Evolutionary conservation across 2,888 invertebrate genomes (phyloP).

Genomic region (Cataglyphis albicans): DNA sequence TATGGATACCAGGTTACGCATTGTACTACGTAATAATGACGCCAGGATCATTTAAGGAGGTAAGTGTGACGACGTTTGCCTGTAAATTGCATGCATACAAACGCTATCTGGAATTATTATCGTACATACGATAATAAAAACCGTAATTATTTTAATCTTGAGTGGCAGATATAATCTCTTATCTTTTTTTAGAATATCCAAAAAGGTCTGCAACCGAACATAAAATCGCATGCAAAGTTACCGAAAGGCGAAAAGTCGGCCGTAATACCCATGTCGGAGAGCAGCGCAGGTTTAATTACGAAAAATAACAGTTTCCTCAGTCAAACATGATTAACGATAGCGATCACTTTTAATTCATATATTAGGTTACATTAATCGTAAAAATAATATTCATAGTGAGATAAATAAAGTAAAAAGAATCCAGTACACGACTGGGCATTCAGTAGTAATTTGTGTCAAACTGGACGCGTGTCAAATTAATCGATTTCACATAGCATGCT

Average conservation of each 20-base stretch:
- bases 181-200: conserved; percentile 86
- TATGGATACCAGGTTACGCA: conserved; percentile 89
- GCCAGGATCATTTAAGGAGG: conserved; percentile 87
- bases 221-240: conserved; percentile 85
- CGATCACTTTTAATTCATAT: conserved; percentile 31
- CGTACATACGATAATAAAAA: neutral
- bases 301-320: conserved; percentile 85
- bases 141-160: conserved; percentile 2
- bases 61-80: conserved; percentile 75
- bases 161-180: neutral
- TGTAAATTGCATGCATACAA: conserved; percentile 17
- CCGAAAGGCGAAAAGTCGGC: conserved; percentile 86
- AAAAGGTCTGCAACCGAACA: conserved; percentile 86
- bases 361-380: conserved; percentile 67
- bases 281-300: conserved; percentile 86
- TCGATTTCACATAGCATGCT: conserved; percentile 36
- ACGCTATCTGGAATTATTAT: neutral
- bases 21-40: conserved; percentile 87
- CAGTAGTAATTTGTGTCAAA: conserved; percentile 53
- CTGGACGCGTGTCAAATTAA: conserved; percentile 51
- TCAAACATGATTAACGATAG: conserved; percentile 78
- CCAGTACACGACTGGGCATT: conserved; percentile 39
- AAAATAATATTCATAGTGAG: conserved; percentile 64
- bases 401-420: conserved; percentile 37
- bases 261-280: conserved; percentile 87